Evolutionary conservation across 1,140 invertebrate genomes (phyloP), one percentile per base, ranked within the genome.

Genomic region (Caenorhabditis briggsae): DNA sequence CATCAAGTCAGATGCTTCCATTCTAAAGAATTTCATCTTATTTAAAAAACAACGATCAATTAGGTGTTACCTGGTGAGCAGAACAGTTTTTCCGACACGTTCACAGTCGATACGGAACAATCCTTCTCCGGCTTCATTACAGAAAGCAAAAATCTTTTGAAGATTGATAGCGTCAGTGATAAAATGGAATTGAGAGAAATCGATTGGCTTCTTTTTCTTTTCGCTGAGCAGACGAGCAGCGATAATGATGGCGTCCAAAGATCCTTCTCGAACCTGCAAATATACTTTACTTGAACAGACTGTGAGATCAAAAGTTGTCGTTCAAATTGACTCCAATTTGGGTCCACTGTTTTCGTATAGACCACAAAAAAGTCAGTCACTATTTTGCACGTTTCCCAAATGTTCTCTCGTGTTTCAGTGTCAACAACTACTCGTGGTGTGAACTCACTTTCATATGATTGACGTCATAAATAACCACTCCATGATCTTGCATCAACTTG

Each of bases 1-100:
- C 91, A 92, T 92, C 50, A 92, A 65, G 83, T 92, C 91, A 20
- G 90, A 91, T 14, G 92, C 91, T 88, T 92, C 91, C 89, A 92
- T 92, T 89, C 90, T 91, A 64, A 83, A 91, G 82, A 33, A 33
- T 33, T 3, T 58, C 20, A 18, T 64, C 20, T 6, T 70, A 14
- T 33, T 11, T 70, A 9, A 1, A 23, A 9, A n/a, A n/a, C n/a
- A 43, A 70, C 12, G 20, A 33, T 70, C 33, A 11, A 18, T 48
- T 33, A 8, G 16, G 78, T 74, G 7, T 20, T 43, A 90, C 90
- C 90, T 87, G 50, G 84, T 88, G 8, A 92, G 65, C 23, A 92
- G 82, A 70, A 92, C 86, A 12, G 92, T 92, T 55, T 92, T 92
- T 25, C 91, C 91, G 82, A 92, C 91, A 20, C 91, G 87, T 86